A percentile compares a stretch with the other conserved stretches of the same genome.
These are phyloP conservation scores for Hemiscyllium ocellatum DNA, from an alignment of 2,113 vertebrate genomes.

Conservation along the genomic window DNA sequence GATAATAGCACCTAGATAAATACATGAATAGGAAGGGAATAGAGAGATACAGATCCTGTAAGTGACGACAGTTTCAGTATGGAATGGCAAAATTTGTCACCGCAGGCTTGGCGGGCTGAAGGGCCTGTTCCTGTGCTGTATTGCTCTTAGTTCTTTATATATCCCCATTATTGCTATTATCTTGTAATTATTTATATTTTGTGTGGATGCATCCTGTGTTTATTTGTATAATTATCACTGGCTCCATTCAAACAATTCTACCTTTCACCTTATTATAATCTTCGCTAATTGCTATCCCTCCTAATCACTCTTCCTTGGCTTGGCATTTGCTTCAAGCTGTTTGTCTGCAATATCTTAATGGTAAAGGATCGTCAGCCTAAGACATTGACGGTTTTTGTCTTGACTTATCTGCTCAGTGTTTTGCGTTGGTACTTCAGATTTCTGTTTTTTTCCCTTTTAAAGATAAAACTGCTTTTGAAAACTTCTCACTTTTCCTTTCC, in stretches of 20 bases:
- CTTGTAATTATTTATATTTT: no score
- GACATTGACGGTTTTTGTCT: neutral
- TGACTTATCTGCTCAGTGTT: neutral
- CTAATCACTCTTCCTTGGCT: neutral
- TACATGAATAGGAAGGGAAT: no score
- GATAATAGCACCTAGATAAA: no score
- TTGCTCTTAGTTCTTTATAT: no score
- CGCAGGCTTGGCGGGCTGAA: no score
- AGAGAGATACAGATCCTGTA: no score
- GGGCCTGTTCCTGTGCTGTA: no score
- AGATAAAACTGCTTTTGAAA: neutral
- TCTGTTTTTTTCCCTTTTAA: neutral
- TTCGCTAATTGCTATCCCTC: neutral
- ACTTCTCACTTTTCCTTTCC: neutral
- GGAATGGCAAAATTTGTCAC: no score
- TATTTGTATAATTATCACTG: no score
- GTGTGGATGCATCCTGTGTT: no score
- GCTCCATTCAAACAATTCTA: neutral
- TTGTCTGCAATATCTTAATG: neutral
- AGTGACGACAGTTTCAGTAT: no score
- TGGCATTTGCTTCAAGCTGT: neutral
- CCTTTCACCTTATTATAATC: neutral
- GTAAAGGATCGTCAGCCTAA: neutral
- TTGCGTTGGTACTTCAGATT: neutral
- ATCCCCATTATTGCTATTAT: no score